Evolutionary conservation across 2,113 vertebrate species (phyloP), one percentile per base, ranked within the genome.

Genomic region (Psammodynastes pulverulentus): DNA sequence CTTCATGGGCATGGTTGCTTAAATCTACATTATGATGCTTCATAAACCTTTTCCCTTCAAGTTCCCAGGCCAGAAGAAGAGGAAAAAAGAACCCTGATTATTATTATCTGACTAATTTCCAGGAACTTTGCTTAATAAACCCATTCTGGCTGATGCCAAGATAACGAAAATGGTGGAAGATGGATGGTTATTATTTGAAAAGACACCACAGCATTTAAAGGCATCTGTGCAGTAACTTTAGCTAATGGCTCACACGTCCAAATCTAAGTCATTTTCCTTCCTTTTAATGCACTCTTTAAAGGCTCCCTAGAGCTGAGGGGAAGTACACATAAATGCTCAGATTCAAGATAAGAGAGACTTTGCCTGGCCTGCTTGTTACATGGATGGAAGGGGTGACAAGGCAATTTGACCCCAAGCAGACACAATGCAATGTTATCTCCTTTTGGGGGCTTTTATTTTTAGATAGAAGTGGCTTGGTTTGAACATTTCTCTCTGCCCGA

Each of bases 331-430:
- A 0, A 0, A 3, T 39, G 89, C 54, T 79, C 24, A 43, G 19
- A 12, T 0, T 4, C 86, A n/a, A 87, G 9, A 43, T 45, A 54
- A 92, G 26, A 34, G 23, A 92, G 49, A 48, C 62, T 79, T 84
- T 39, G 88, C 24, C 0, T n/a, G 24, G 9, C 24, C 90, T 62
- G 17, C 0, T 10, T 52, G 49, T 67, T 0, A 0, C 1, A 24
- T 72, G 58, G 45, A 4, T 84, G 21, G 45, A 79, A 21, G 17
- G 90, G 79, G 56, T 72, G 86, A 90, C 0, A 86, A 56, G 19
- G 0, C 5, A 3, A 88, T 3, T 8, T 0, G 0, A 0, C 8
- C 23, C 48, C n/a, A 5, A 5, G 2, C 88, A 0, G 0, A 52
- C 15, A 79, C 19, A 13, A 1, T 49, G 48, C 53, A 46, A 26